Evolutionary conservation across 2,113 vertebrate species (phyloP).

Genomic region (Aspidoscelis tigris): DNA sequence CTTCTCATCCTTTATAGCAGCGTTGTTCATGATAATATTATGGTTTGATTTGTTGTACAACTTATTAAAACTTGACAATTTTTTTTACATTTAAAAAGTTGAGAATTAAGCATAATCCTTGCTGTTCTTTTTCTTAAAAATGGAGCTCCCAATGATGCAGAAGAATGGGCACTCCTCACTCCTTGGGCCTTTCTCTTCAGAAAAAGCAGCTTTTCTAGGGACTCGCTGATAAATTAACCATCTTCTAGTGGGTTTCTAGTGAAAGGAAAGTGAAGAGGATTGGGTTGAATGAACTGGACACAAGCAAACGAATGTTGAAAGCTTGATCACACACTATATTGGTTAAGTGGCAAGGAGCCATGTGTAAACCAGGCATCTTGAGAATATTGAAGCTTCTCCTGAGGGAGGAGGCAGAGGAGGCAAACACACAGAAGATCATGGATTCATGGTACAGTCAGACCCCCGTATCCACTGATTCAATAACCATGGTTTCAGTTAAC

Average conservation of each 20-base stretch:
- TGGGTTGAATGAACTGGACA: neutral
- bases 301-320: neutral
- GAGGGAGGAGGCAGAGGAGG: neutral
- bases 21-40: conserved; percentile 12
- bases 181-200: neutral
- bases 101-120: conserved; percentile 8
- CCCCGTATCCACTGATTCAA: no score
- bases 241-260: neutral
- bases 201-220: neutral
- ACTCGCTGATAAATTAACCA: neutral
- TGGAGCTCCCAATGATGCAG: conserved; percentile 23
- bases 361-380: neutral
- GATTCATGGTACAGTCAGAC: no score
- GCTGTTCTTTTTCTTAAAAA: conserved; percentile 30
- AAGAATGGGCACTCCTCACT: neutral
- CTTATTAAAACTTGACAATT: conserved; percentile 43
- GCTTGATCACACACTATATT: neutral
- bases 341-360: neutral
- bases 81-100: conserved; percentile 36
- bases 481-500: no score
- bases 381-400: neutral
- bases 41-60: conserved; percentile 52
- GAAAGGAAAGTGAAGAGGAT: neutral
- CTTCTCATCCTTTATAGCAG: conserved; percentile 23
- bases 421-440: neutral